phyloP scores from a whole-genome alignment of 37 sponge, comb jelly and placozoan genomes.

The Ianthella basta region DNA sequence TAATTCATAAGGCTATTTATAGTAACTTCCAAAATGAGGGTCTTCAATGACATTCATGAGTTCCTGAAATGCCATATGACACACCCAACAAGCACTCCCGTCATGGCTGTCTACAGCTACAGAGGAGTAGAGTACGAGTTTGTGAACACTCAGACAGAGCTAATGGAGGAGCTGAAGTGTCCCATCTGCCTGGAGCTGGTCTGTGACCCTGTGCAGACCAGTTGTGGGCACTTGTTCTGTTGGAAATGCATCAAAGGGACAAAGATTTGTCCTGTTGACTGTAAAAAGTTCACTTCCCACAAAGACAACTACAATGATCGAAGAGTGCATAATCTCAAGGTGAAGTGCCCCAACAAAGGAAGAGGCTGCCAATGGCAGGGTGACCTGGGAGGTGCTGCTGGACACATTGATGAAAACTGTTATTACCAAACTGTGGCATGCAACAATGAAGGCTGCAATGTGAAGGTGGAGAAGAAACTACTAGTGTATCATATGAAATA shows the following conservation, averaged over 20 bases:
- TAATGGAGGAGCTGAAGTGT: slow-evolving; percentile 27
- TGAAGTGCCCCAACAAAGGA: slow-evolving; percentile 45
- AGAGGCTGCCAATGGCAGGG: slow-evolving; percentile 64
- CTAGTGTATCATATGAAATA: slow-evolving; percentile 23
- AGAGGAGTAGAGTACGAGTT: slow-evolving; percentile 7
- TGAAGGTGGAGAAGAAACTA: neutral
- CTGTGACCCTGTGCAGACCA: neutral
- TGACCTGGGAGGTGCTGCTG: slow-evolving; percentile 17
- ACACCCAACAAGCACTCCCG: too few relatives aligned
- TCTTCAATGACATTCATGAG: too few relatives aligned
- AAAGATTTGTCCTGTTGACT: neutral
- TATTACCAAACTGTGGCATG: slow-evolving; percentile 24
- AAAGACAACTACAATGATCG: slow-evolving; percentile 40
- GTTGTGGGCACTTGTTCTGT: slow-evolving; percentile 22
- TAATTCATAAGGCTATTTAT: too few relatives aligned
- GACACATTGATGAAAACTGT: slow-evolving; percentile 31
- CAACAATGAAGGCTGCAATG: slow-evolving; percentile 21
- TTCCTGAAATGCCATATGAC: too few relatives aligned
- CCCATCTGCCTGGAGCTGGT: slow-evolving; percentile 29
- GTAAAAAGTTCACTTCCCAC: slow-evolving; percentile 26
- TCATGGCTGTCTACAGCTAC: slow-evolving; percentile 11
- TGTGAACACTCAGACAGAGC: neutral
- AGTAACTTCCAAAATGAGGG: too few relatives aligned
- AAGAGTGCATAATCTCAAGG: slow-evolving; percentile 37
- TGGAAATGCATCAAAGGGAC: slow-evolving; percentile 2